phyloP scores from a whole-genome alignment of 2,888 invertebrate genomes.

The Zygothrica quintamaculata region DNA sequence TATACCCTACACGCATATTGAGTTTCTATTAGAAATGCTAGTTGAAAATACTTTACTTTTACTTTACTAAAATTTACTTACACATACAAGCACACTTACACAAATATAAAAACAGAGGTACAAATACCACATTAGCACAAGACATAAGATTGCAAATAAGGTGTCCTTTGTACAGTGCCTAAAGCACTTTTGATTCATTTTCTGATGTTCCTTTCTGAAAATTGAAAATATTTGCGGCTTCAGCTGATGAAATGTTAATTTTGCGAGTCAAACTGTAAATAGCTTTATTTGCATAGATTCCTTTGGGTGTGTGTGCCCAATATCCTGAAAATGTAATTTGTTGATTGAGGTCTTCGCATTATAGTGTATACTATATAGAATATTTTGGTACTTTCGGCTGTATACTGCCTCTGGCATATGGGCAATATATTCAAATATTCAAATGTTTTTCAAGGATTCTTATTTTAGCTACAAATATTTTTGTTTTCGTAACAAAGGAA shows the following conservation, averaged over 20 bases:
- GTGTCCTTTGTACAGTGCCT: conserved; percentile 1
- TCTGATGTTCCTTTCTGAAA: conserved; percentile 20
- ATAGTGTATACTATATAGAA: background rate
- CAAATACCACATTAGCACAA: conserved; percentile 6
- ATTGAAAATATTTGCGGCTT: conserved; percentile 29
- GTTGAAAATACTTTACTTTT: too few species aligned
- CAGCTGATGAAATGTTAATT: conserved; percentile 56
- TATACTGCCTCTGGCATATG: conserved; percentile 40
- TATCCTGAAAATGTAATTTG: conserved; percentile 40
- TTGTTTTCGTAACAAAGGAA: background rate
- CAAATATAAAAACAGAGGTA: too few species aligned
- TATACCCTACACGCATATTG: background rate
- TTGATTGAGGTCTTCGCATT: conserved; percentile 48
- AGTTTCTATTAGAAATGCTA: too few species aligned
- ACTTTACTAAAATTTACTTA: too few species aligned
- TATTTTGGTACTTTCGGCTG: background rate
- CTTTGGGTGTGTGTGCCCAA: background rate
- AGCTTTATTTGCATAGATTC: conserved; percentile 52
- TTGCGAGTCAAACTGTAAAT: conserved; percentile 39
- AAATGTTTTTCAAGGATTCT: conserved; percentile 19
- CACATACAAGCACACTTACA: conserved; percentile 2
- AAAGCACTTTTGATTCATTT: conserved; percentile 35
- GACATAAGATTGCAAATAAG: conserved; percentile 11
- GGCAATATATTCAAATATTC: conserved; percentile 38
- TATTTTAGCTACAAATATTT: conserved; percentile 8